Percentiles rank a stretch among this genome's conserved stretches.
These are phyloP conservation scores for Chionis minor DNA, from an alignment of 2,113 vertebrate genomes.

Conservation along the genomic window DNA sequence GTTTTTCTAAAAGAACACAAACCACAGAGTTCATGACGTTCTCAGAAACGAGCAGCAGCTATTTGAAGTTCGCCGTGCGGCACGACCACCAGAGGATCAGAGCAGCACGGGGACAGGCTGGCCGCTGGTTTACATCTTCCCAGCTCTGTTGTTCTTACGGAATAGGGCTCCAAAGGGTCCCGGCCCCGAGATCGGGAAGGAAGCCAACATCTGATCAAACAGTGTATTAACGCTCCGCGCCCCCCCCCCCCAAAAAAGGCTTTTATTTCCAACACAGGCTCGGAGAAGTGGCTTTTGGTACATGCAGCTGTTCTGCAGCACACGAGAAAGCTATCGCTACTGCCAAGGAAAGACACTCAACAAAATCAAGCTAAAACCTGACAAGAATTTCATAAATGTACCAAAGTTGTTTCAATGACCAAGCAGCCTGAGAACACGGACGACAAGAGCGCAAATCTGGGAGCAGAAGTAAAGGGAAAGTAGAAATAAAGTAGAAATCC, in stretches of 20 bases:
- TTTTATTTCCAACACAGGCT: not conserved
- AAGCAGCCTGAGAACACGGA: not conserved
- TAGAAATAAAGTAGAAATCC: too few relatives aligned
- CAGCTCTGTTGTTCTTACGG: not conserved
- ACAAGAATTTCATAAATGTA: not conserved
- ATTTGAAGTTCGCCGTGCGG: not conserved
- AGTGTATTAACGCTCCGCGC: not conserved
- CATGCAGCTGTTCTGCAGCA: not conserved
- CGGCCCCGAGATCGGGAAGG: not conserved
- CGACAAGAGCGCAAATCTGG: fast-evolving
- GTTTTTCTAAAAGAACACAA: not conserved
- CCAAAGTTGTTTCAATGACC: not conserved
- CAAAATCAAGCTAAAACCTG: not conserved
- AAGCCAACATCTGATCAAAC: not conserved
- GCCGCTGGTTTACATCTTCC: not conserved
- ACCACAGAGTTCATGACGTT: not conserved
- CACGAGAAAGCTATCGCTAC: fast-evolving
- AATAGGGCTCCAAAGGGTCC: not conserved
- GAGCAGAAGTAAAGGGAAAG: not conserved
- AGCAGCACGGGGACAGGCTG: not conserved
- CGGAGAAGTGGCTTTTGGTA: not conserved
- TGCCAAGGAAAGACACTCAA: not conserved
- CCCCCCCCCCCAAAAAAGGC: not conserved
- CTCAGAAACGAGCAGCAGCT: not conserved
- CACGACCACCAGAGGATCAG: not conserved